A percentile compares a stretch with the other conserved stretches of the same genome.
phyloP scores from a whole-genome alignment of 2,113 vertebrate genomes.

The Manacus vitellinus region DNA sequence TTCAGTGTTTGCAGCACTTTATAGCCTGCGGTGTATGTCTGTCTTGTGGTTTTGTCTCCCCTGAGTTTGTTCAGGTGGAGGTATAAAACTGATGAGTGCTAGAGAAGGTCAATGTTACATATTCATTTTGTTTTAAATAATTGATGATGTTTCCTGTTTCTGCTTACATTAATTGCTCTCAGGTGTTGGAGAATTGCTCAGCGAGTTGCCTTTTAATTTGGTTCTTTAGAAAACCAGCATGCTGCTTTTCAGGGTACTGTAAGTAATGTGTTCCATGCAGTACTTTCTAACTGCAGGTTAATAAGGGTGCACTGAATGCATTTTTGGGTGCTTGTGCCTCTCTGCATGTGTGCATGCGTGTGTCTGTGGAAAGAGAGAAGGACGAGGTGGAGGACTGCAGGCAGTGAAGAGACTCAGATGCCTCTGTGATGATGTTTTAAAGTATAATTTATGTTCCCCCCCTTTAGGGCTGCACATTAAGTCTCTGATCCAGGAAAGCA shows the following conservation, averaged over 20 bases:
- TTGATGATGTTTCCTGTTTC: conserved; percentile 74
- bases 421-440: not conserved
- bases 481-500: not conserved
- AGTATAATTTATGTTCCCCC: not conserved
- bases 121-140: conserved; percentile 81
- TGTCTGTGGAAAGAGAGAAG: not conserved
- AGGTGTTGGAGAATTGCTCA: conserved; percentile 69
- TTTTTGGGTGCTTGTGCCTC: not conserved
- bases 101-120: conserved; percentile 73
- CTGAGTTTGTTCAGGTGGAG: conserved; percentile 63
- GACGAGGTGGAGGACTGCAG: not conserved
- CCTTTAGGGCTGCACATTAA: not conserved
- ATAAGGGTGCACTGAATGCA: not conserved
- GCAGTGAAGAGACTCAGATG: not conserved
- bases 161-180: conserved; percentile 77
- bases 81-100: conserved; percentile 58
- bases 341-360: not conserved
- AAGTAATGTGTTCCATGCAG: not conserved
- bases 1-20: not conserved
- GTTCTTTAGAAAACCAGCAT: conserved; percentile 54
- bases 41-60: conserved; percentile 24
- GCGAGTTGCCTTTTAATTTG: conserved; percentile 69
- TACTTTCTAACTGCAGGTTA: conserved; percentile 63
- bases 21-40: not conserved
- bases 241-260: conserved; percentile 33